Conservation (phyloP, 2,797 vertebrate species). For the Alcedo quadribrachys region DNA sequence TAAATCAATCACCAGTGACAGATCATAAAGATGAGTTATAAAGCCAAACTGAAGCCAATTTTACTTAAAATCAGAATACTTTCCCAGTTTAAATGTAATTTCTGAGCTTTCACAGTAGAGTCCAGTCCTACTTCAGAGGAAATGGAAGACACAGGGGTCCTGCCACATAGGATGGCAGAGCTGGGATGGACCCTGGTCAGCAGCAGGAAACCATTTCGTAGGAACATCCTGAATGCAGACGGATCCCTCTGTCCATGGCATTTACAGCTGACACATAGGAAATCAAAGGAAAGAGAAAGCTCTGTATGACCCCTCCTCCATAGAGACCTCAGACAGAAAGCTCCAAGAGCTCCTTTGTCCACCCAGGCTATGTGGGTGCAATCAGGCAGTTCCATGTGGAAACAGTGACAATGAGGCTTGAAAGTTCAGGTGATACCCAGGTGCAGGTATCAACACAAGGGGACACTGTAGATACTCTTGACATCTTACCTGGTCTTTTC, state of each 20-base stretch:
- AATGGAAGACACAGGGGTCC: not conserved
- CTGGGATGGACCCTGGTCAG: not conserved
- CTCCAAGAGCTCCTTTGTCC: not conserved
- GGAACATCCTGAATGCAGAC: not conserved
- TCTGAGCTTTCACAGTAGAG: not conserved
- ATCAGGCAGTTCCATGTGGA: not conserved
- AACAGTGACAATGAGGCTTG: accelerated
- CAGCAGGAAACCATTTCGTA: not conserved
- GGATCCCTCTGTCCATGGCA: not conserved
- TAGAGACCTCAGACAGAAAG: not conserved
- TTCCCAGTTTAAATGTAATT: not conserved
- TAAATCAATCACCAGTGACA: not conserved
- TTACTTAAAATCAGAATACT: not conserved
- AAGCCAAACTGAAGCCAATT: not conserved
- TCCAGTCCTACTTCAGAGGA: not conserved
- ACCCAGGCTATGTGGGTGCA: accelerated
- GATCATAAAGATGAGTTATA: not conserved
- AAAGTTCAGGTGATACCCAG: not conserved
- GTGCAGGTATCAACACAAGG: not conserved
- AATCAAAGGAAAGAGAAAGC: not conserved
- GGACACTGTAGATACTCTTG: not conserved
- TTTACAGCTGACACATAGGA: not conserved
- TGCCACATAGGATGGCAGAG: accelerated
- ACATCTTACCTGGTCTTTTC: not conserved
- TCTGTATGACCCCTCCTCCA: not conserved